These are phyloP conservation scores for Onchidella celtica DNA, from an alignment of 2,888 invertebrate species.

Conservation along the genomic window DNA sequence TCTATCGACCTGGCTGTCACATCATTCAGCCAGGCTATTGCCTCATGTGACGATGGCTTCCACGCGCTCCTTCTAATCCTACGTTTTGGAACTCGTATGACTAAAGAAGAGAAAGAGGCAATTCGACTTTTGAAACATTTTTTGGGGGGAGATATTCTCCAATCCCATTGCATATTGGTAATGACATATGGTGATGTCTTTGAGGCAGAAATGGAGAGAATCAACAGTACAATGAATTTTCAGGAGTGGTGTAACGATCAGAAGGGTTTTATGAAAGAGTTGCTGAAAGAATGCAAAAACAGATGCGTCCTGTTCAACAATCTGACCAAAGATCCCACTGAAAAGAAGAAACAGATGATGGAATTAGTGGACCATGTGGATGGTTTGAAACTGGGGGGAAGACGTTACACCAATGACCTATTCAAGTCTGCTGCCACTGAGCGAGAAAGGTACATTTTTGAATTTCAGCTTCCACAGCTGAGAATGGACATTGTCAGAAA, in stretches of 20 bases:
- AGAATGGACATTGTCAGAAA: too few species aligned
- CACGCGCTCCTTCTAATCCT: neutral
- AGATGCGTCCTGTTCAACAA: neutral
- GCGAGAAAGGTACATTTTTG: too few species aligned
- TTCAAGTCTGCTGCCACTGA: too few species aligned
- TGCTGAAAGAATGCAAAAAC: neutral
- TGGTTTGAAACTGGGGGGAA: too few species aligned
- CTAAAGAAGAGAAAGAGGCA: neutral
- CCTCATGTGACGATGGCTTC: neutral
- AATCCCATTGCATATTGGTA: neutral
- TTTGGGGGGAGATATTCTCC: neutral
- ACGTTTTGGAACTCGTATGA: neutral
- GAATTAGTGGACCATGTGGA: neutral
- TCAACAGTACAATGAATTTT: neutral
- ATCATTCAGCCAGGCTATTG: neutral
- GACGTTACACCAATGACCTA: too few species aligned
- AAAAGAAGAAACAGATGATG: neutral
- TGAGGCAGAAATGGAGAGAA: neutral
- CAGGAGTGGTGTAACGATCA: neutral
- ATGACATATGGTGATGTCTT: conserved; percentile 3
- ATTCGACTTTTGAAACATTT: neutral
- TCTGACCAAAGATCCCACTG: neutral
- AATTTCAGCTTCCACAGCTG: too few species aligned
- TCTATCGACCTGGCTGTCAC: neutral
- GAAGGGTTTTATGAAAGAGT: neutral